These are phyloP conservation scores for Coturnix japonica DNA, from an alignment of 2,113 vertebrate genomes.

Conservation along the genomic window DNA sequence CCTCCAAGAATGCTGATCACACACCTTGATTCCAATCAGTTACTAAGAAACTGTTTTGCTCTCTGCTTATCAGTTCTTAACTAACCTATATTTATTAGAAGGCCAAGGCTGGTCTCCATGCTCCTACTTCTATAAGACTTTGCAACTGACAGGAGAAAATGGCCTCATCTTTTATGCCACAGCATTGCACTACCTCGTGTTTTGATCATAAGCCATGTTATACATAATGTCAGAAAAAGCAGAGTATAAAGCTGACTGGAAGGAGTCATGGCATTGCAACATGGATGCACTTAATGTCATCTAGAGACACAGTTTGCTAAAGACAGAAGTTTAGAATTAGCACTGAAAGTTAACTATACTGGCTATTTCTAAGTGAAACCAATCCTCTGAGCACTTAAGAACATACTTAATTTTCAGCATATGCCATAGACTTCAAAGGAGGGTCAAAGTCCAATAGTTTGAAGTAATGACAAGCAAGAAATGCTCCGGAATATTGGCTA, in stretches of 20 bases:
- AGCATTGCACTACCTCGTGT: background rate
- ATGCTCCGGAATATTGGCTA: background rate
- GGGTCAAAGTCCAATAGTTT: constrained; percentile 45
- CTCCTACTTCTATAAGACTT: background rate
- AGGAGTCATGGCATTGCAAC: background rate
- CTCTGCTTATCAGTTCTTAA: background rate
- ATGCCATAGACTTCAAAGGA: constrained; percentile 64
- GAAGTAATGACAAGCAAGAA: constrained; percentile 56
- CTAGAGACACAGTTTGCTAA: background rate
- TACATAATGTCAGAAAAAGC: background rate
- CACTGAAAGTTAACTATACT: constrained; percentile 8
- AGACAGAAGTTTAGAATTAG: constrained; percentile 67
- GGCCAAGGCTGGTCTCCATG: background rate
- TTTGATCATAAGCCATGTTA: background rate
- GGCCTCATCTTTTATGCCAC: background rate
- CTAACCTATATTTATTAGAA: background rate
- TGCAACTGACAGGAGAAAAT: background rate
- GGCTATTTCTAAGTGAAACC: constrained; percentile 65
- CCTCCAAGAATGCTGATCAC: background rate
- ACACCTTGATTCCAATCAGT: background rate
- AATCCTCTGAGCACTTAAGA: constrained; percentile 53
- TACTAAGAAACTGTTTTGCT: background rate
- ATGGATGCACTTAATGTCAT: background rate
- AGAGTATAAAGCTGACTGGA: background rate
- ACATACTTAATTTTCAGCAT: constrained; percentile 68